Evolutionary conservation across 2,113 vertebrate species (phyloP).

Genomic region (Crocuta crocuta): DNA sequence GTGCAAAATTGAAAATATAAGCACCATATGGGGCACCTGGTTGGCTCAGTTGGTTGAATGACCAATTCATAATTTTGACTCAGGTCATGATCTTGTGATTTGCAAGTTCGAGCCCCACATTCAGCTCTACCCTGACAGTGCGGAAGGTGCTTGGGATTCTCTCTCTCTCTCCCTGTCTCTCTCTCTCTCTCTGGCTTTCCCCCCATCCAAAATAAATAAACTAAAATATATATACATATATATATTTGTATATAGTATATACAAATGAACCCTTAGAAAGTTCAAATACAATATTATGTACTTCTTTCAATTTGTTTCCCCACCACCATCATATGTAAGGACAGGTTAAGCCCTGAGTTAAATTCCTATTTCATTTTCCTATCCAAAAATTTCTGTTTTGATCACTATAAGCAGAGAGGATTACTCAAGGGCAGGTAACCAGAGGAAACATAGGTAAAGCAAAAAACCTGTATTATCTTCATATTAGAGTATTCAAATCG

Average conservation of each 20-base stretch:
- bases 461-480: neutral
- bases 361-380: neutral
- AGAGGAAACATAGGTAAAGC: neutral
- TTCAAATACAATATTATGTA: neutral
- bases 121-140: too few species aligned
- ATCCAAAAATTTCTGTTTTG: neutral
- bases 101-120: too few species aligned
- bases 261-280: constrained; percentile 15
- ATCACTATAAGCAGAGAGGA: neutral
- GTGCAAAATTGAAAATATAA: neutral
- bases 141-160: too few species aligned
- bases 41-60: too few species aligned
- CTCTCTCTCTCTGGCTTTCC: too few species aligned
- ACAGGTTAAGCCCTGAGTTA: neutral
- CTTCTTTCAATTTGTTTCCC: neutral
- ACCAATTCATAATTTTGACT: too few species aligned
- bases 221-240: too few species aligned
- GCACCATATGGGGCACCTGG: too few species aligned
- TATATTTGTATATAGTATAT: neutral
- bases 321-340: neutral
- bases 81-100: too few species aligned
- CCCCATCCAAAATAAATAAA: too few species aligned
- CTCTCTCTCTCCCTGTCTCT: too few species aligned
- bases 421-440: neutral
- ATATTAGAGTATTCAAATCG: neutral